Conservation (phyloP, 2,113 vertebrate genomes). For the Sorex araneus region DNA sequence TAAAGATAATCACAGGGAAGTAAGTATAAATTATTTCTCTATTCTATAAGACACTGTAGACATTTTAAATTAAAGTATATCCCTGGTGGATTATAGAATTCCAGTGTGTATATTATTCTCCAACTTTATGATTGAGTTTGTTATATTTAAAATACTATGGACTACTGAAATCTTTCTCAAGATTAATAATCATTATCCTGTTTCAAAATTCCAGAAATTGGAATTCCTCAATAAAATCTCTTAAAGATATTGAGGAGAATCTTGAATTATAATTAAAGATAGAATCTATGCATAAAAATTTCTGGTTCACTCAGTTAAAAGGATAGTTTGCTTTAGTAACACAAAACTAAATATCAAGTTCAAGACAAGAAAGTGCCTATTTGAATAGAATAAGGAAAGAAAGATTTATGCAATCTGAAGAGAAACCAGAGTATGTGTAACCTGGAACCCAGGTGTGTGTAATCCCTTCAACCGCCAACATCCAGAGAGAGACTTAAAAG, state of each 20-base stretch:
- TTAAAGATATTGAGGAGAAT: not conserved
- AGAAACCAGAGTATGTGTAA: too few relatives aligned
- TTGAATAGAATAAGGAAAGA: constrained; percentile 46
- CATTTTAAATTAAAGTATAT: constrained; percentile 65
- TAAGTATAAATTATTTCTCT: constrained; percentile 59
- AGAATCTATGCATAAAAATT: not conserved
- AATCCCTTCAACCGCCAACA: too few relatives aligned
- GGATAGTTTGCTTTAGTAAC: not conserved
- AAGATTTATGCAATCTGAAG: too few relatives aligned
- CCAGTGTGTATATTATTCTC: constrained; percentile 6
- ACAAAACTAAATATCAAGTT: not conserved
- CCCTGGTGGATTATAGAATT: constrained; percentile 42
- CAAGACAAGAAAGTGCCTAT: not conserved
- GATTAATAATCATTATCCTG: not conserved
- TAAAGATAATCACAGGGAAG: constrained; percentile 57
- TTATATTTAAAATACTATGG: not conserved
- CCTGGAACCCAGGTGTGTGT: too few relatives aligned
- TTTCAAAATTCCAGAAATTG: not conserved
- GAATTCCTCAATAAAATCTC: not conserved
- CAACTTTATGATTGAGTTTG: constrained; percentile 28
- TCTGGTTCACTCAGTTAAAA: not conserved
- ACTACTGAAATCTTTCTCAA: not conserved
- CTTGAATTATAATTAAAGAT: not conserved
- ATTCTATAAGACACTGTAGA: not conserved
- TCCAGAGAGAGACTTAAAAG: too few relatives aligned